A percentile compares a stretch with the other conserved stretches of the same genome.
Conservation (phyloP, 2,113 vertebrate genomes). For the Gymnobelideus leadbeateri region DNA sequence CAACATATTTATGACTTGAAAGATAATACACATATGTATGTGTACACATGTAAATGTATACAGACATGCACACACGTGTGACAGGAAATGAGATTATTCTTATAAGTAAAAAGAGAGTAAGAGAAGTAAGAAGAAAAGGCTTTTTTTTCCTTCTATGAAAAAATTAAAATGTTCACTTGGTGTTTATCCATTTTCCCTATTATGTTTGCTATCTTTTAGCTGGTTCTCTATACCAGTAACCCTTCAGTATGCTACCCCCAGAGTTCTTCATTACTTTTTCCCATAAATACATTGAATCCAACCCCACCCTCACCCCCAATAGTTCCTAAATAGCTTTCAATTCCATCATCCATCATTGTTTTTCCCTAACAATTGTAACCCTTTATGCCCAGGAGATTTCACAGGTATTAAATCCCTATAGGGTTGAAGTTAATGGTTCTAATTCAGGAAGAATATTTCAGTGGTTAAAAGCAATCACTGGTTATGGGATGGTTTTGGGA, state of each 20-base stretch:
- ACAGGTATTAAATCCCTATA: background rate
- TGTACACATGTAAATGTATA: background rate
- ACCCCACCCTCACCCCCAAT: background rate
- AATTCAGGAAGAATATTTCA: background rate
- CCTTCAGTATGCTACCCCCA: background rate
- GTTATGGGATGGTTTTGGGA: background rate
- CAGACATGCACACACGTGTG: no score
- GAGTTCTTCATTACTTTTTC: background rate
- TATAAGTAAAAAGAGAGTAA: no score
- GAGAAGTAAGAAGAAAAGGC: no score
- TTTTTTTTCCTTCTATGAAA: background rate
- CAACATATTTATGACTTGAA: constrained; percentile 7
- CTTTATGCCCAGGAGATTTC: background rate
- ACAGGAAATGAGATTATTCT: no score
- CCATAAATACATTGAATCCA: background rate
- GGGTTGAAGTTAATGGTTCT: background rate
- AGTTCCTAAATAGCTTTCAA: constrained; percentile 1
- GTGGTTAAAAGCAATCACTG: background rate
- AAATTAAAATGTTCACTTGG: background rate
- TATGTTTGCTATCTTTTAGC: constrained; percentile 16
- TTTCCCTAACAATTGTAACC: background rate
- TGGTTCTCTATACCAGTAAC: background rate
- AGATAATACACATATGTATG: background rate
- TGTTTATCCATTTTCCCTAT: background rate
- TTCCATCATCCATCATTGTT: background rate